Evolutionary conservation across 2,888 invertebrate genomes (phyloP), one percentile per base, ranked within the genome.

Genomic region (Neoitamus cyanurus): DNA sequence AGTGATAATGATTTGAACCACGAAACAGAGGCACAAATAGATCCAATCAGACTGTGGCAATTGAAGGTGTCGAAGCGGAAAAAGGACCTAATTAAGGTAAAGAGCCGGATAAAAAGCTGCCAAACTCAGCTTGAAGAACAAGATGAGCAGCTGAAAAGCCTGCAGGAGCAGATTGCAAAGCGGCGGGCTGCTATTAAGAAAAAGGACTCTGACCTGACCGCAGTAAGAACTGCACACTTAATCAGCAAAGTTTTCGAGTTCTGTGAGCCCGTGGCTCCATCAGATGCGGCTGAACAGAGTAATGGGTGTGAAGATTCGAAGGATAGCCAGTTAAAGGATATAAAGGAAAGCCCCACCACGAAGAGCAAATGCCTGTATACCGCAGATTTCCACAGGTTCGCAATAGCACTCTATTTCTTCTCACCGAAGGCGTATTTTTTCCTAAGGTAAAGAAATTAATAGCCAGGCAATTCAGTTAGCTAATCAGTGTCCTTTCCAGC

Each of bases 191-290:
- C 15, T 11, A 30, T 37, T 4, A 82, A 73, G 31, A 68, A 30
- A 11, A 85, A 85, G 42, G 6, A 11, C 1, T 85, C 84, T 28
- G 78, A 84, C 25, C 83, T 84, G 83, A 42, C 69, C 3, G 34
- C 70, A 4, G 31, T 85, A 1, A 70, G 73, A n/a, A 48, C 85
- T 15, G 85, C 85, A 6, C 84, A 84, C 69, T 69, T 84, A 70
- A 83, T 85, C 20, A 85, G 85, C 20, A 85, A 84, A 78, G 70
- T 85, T 4, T 85, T 85, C 30, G 84, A 84, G 28, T 77, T 75
- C 9, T 85, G 85, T 78, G 73, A 85, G 13, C 84, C 84, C 13
- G 84, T 25, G 58, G 9, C 25, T 9, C 25, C 58, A 25, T 58
- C 58, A 9, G 9, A 58, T 5, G n/a, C 13, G n/a, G 5, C 1